Conservation (phyloP, 1,140 invertebrate genomes). For the Harlomillsia oculata region DNA sequence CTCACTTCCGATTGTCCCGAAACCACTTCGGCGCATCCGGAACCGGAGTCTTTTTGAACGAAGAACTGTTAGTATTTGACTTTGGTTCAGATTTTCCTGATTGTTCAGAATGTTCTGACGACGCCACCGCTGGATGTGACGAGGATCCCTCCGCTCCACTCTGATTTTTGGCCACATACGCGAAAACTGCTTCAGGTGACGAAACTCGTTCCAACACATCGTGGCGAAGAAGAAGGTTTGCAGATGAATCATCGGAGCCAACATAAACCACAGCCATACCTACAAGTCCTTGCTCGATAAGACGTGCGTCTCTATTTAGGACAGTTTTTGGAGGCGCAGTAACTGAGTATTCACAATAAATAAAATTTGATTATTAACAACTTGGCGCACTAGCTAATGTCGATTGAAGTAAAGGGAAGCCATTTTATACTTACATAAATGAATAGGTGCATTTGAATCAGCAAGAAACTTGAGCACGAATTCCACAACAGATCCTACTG, state of each 20-base stretch:
- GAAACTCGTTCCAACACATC: slow-evolving; percentile 14
- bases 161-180: no score
- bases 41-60: no score
- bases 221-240: slow-evolving; percentile 10
- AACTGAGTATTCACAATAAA: slow-evolving; percentile 46
- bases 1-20: no score
- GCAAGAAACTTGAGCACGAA: slow-evolving; percentile 60
- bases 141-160: no score
- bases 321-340: slow-evolving; percentile 62
- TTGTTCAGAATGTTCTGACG: no score
- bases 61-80: no score
- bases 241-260: slow-evolving; percentile 40
- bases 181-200: slow-evolving; percentile 7
- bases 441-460: slow-evolving; percentile 52
- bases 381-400: slow-evolving; percentile 22
- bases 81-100: no score
- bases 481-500: slow-evolving; percentile 52
- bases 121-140: no score
- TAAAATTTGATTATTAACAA: slow-evolving; percentile 16
- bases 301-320: slow-evolving; percentile 46
- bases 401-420: background rate
- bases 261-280: slow-evolving; percentile 67
- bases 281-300: slow-evolving; percentile 60
- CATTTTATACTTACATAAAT: slow-evolving; percentile 55
- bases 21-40: no score